Conservation (phyloP, 2,888 invertebrate species). For the Calameuta filiformis region DNA sequence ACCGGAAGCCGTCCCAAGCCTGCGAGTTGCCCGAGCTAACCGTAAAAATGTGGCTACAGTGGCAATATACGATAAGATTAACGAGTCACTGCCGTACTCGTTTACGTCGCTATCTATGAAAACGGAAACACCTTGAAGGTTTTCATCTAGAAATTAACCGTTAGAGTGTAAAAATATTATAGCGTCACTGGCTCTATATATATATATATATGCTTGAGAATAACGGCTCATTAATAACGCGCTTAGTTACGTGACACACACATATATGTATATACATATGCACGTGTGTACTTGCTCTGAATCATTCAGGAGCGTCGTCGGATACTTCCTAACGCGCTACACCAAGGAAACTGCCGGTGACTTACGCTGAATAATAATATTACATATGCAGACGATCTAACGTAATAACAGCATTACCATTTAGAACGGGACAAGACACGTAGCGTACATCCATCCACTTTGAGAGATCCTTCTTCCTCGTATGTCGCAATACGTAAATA, state of each 20-base stretch:
- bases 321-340: constrained; percentile 22
- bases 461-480: too few relatives aligned
- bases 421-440: constrained; percentile 35
- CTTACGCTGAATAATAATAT: constrained; percentile 22
- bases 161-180: too few relatives aligned
- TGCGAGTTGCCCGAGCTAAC: too few relatives aligned
- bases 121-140: too few relatives aligned
- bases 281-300: not conserved
- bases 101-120: too few relatives aligned
- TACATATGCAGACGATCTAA: constrained; percentile 13
- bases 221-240: constrained; percentile 34
- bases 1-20: too few relatives aligned
- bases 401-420: constrained; percentile 39
- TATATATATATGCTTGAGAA: constrained; percentile 13
- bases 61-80: too few relatives aligned
- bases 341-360: constrained; percentile 13
- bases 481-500: too few relatives aligned
- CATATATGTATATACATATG: not conserved
- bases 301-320: constrained; percentile 6
- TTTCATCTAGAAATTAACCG: too few relatives aligned
- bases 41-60: too few relatives aligned
- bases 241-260: constrained; percentile 5
- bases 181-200: too few relatives aligned
- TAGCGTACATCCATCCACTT: not conserved
- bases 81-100: too few relatives aligned